Conservation (phyloP, 2,113 vertebrate species). For the Chloroceryle aenea region DNA sequence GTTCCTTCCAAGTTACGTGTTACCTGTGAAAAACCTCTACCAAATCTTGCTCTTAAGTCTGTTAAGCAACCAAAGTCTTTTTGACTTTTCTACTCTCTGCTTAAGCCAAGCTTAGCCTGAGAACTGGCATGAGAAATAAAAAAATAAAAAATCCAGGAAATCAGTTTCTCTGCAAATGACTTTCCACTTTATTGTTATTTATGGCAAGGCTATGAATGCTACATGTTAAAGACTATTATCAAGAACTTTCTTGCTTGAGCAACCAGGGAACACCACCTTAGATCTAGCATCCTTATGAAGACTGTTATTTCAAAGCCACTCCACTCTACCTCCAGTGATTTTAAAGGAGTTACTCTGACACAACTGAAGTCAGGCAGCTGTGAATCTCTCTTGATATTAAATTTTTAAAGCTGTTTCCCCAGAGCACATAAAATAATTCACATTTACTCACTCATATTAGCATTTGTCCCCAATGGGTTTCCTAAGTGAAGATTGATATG, state of each 20-base stretch:
- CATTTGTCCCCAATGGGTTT: neutral
- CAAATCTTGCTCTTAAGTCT: neutral
- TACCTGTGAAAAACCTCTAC: neutral
- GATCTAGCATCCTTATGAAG: neutral
- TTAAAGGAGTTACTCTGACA: neutral
- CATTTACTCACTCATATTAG: neutral
- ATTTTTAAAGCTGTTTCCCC: neutral
- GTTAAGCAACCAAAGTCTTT: neutral
- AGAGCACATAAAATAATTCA: constrained; percentile 28
- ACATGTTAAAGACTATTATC: neutral
- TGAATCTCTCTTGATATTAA: neutral
- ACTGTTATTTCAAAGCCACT: neutral
- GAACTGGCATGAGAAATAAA: neutral
- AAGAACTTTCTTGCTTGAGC: neutral
- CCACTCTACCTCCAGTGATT: neutral
- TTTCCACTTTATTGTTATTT: neutral
- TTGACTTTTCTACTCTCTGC: neutral
- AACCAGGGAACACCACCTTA: neutral
- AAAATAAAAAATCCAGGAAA: neutral
- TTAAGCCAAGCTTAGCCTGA: neutral
- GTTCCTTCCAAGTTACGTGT: neutral
- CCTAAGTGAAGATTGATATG: neutral
- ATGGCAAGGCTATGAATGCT: neutral
- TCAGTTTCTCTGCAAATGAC: neutral
- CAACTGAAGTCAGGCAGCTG: neutral